Evolutionary conservation across 2,888 invertebrate genomes (phyloP).

Genomic region (Xylota segnis): DNA sequence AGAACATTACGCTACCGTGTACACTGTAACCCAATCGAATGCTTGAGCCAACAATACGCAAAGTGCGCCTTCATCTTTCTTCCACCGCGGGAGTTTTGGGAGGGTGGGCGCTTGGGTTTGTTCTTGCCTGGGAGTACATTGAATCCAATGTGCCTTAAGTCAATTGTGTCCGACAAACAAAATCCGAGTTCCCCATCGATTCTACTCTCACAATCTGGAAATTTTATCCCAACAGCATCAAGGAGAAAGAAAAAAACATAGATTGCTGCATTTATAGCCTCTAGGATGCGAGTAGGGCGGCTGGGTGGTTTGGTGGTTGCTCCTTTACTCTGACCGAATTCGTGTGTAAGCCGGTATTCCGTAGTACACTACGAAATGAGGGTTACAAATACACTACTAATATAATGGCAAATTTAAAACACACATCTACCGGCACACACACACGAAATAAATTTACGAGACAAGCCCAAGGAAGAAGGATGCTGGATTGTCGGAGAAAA

Average conservation of each 20-base stretch:
- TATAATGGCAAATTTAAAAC: slow-evolving; percentile 72
- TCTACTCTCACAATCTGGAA: slow-evolving; percentile 31
- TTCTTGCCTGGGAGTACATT: slow-evolving; percentile 32
- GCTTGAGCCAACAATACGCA: slow-evolving; percentile 70
- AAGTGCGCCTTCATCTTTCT: slow-evolving; percentile 61
- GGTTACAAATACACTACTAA: slow-evolving; percentile 70
- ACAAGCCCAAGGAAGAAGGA: slow-evolving; percentile 49
- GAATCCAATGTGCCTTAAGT: slow-evolving; percentile 63
- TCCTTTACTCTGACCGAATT: slow-evolving; percentile 55
- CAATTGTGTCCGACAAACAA: slow-evolving; percentile 76
- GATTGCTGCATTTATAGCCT: slow-evolving; percentile 67
- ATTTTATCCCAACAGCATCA: slow-evolving; percentile 53
- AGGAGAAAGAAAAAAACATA: slow-evolving; percentile 13
- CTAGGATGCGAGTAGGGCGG: slow-evolving; percentile 19
- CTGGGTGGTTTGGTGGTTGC: background rate
- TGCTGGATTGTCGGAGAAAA: slow-evolving; percentile 50
- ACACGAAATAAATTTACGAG: slow-evolving; percentile 64
- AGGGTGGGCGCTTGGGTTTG: background rate
- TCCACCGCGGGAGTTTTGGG: slow-evolving; percentile 1
- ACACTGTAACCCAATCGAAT: slow-evolving; percentile 66
- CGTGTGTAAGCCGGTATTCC: slow-evolving; percentile 31
- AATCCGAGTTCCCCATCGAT: slow-evolving; percentile 67
- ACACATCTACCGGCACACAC: slow-evolving; percentile 51
- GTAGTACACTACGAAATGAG: slow-evolving; percentile 46
- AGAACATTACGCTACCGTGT: slow-evolving; percentile 62